Conservation (phyloP, 2,113 vertebrate species). For the Gallinago jamesoni region DNA sequence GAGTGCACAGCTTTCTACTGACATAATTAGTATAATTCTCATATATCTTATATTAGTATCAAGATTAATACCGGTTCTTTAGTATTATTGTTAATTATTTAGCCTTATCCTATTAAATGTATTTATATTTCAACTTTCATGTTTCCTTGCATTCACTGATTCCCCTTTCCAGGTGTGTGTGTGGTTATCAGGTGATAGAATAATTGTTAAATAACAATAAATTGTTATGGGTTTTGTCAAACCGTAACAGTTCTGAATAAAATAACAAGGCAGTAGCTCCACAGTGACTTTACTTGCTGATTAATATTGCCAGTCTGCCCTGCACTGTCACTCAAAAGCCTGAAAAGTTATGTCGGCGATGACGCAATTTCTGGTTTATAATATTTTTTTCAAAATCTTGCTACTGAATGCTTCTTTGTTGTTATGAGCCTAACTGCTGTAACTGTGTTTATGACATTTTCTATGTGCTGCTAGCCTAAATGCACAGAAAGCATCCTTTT, state of each 20-base stretch:
- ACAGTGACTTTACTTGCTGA: not conserved
- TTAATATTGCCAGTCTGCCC: not conserved
- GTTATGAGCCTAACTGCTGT: not conserved
- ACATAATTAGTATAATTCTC: too few species aligned
- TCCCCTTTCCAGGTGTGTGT: too few species aligned
- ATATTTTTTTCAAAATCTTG: not conserved
- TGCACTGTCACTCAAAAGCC: not conserved
- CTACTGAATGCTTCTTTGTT: not conserved
- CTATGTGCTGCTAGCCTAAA: not conserved
- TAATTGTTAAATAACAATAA: too few species aligned
- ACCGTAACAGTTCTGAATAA: not conserved
- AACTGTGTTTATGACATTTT: not conserved
- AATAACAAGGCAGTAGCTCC: not conserved
- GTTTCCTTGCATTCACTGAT: too few species aligned
- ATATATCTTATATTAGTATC: too few species aligned
- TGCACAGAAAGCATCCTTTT: not conserved
- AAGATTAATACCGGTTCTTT: too few species aligned
- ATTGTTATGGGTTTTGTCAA: too few species aligned
- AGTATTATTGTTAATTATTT: too few species aligned
- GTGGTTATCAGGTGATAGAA: too few species aligned
- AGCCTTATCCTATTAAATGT: too few species aligned
- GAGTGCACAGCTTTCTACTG: too few species aligned
- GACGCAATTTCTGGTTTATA: not conserved
- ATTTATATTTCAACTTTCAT: too few species aligned
- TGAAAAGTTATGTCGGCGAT: rapidly evolving